phyloP scores from a whole-genome alignment of 2,797 vertebrate species.

The Poeciliopsis turneri region DNA sequence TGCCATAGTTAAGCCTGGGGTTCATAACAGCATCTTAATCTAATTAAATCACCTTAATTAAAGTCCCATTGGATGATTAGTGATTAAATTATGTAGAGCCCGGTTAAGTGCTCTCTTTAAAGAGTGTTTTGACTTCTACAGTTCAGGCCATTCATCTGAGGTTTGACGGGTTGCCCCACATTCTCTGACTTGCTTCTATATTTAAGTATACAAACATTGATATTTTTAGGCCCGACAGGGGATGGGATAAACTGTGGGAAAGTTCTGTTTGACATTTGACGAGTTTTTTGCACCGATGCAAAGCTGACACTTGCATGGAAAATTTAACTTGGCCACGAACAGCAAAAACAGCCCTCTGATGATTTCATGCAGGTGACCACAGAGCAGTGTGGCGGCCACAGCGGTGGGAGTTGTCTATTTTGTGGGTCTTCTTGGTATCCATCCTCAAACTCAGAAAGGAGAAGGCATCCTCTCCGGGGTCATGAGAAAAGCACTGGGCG shows the following conservation, averaged over 20 bases:
- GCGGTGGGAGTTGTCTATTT: conserved; percentile 22
- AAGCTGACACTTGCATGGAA: neutral
- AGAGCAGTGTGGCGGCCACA: neutral
- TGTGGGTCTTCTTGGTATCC: conserved; percentile 36
- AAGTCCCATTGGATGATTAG: conserved; percentile 56
- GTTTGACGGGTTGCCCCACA: conserved; percentile 57
- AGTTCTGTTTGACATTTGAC: conserved; percentile 15
- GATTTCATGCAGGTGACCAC: neutral
- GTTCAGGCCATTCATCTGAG: conserved; percentile 29
- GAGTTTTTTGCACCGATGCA: neutral
- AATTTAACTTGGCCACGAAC: neutral
- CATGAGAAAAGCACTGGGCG: conserved; percentile 89
- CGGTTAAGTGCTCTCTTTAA: conserved; percentile 48
- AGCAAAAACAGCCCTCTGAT: neutral
- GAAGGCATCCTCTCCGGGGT: conserved; percentile 78
- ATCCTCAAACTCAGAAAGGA: conserved; percentile 68
- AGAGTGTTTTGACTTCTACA: conserved; percentile 49
- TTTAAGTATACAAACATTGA: conserved; percentile 53
- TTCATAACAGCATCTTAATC: conserved; percentile 54
- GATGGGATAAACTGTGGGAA: conserved; percentile 47
- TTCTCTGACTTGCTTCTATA: conserved; percentile 55
- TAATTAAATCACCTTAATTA: conserved; percentile 68
- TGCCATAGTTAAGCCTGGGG: conserved; percentile 26
- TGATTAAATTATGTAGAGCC: conserved; percentile 58
- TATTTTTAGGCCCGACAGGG: conserved; percentile 36